Base-by-base conservation (phyloP, 2,888 invertebrate species). In the Cantharis rufa region DNA sequence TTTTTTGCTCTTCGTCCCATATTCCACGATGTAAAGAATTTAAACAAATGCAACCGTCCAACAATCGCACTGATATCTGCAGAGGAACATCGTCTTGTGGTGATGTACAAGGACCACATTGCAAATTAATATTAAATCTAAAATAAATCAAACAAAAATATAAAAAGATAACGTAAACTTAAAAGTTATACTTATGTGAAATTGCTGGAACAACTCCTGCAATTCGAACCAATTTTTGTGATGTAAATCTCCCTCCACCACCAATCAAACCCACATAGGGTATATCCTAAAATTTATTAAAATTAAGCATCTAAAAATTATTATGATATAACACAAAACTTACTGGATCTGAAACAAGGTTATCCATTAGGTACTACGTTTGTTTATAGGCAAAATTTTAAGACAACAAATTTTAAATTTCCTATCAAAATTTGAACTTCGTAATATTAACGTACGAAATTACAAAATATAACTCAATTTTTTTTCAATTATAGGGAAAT, bases 41-140 rank as follows among this genome's bases (percentile, higher is more conserved):
- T 78, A 92, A 88, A 9, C 91, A 90, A 16, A 93, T 86, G 69
- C 89, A 88, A 28, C 90, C 90, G 77, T 91, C 91, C n/a, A 86
- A 83, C 79, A 92, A 89, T 18, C 91, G 88, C n/a, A 91, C 90
- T 24, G 93, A 93, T 0, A 95, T 83, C 83, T 95, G 95, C 1
- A 96, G 87, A 0, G 94, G 94, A 69, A 95, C 92, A 85, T 95
- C 94, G 85, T 94, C 94, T 3, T 93, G 89, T 0, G 94, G 94
- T 83, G 92, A 92, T 0, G 92, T 89, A 84, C 90, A 92, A 0
- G 94, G 93, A 0, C 95, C 95, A 81, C 93, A 91, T 64, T 64
- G 64, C 11, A 64, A 18, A 64, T 64, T 64, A n/a, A 64, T 64
- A 64, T 64, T 64, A 18, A 64, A 64, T 64, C 64, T 64, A 64